Evolutionary conservation across 2,113 vertebrate species (phyloP), one percentile per base, ranked within the genome.

Genomic region (Ictidomys tridecemlineatus): DNA sequence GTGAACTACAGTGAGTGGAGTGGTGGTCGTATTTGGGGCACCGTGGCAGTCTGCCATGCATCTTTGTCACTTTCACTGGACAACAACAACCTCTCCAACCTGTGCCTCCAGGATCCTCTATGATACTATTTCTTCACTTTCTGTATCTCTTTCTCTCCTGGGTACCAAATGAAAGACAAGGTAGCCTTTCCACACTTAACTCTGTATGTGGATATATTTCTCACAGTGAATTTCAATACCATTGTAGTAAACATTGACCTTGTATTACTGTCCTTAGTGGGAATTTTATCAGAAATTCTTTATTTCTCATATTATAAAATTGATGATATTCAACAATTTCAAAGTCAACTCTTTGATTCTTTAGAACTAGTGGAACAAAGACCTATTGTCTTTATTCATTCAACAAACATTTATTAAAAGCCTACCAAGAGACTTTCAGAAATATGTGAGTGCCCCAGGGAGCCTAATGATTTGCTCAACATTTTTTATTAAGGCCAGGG

Each of bases 381-480:
- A 16, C 56, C 22, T 82, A 5, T 18, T 73, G 61, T 76, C 32
- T 61, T 91, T 95, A 80, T 89, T 89, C 86, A 93, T 48, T 94
- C 80, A 84, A 67, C 48, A 70, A 83, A 58, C 56, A n/a, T 90
- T 83, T 95, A 78, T 92, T 76, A 83, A 85, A 93, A 93, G 56
- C 24, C n/a, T 91, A 45, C 69, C 78, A 37, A 17, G 73, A 80
- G n/a, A 88, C 37, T 74, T 73, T n/a, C 34, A 94, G 86, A 69
- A 67, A 90, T 56, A 39, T 39, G 63, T 63, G 48, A 77, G 70
- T 84, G 45, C 96, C 67, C 61, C 12, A 20, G 79, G 72, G 87
- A 97, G 51, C 65, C 67, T 97, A 82, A 97, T 90, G 94, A 76
- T 96, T 94, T 96, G 83, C 70, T 96, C 82, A 92, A 13, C 7